phyloP scores from a whole-genome alignment of 2,797 vertebrate species.

The Setipinna tenuifilis region DNA sequence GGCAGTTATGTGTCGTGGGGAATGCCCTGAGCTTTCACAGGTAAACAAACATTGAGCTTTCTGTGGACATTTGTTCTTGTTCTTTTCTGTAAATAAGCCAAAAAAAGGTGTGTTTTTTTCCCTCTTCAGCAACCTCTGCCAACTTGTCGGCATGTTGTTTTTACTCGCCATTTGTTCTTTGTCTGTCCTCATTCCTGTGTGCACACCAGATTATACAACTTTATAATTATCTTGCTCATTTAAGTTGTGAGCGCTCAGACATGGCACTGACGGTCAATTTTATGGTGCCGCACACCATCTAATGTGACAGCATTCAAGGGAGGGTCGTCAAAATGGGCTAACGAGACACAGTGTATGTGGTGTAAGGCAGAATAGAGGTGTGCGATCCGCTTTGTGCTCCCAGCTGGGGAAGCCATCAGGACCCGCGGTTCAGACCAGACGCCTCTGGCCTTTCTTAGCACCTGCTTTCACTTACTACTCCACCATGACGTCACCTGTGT shows the following conservation, averaged over 20 bases:
- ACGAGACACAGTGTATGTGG: too few species aligned
- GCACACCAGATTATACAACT: background rate
- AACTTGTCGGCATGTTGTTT: background rate
- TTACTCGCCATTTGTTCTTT: background rate
- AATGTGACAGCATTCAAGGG: background rate
- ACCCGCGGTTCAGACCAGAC: background rate
- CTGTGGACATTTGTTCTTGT: background rate
- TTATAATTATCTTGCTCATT: background rate
- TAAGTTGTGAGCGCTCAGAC: background rate
- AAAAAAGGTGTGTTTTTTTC: background rate
- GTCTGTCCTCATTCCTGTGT: background rate
- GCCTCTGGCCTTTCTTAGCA: conserved; percentile 29
- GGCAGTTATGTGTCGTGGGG: background rate
- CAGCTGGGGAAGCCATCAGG: conserved; percentile 31
- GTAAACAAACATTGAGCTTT: background rate
- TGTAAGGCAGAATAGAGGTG: background rate
- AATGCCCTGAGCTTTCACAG: background rate
- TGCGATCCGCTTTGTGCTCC: background rate
- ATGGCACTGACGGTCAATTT: background rate
- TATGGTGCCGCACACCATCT: background rate
- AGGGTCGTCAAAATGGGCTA: background rate
- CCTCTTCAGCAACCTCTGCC: background rate
- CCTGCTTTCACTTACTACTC: conserved; percentile 43
- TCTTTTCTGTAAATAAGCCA: background rate
- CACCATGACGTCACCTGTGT: conserved; percentile 33